These are phyloP conservation scores for Podilymbus podiceps DNA, from an alignment of 2,113 vertebrate species.

Conservation along the genomic window DNA sequence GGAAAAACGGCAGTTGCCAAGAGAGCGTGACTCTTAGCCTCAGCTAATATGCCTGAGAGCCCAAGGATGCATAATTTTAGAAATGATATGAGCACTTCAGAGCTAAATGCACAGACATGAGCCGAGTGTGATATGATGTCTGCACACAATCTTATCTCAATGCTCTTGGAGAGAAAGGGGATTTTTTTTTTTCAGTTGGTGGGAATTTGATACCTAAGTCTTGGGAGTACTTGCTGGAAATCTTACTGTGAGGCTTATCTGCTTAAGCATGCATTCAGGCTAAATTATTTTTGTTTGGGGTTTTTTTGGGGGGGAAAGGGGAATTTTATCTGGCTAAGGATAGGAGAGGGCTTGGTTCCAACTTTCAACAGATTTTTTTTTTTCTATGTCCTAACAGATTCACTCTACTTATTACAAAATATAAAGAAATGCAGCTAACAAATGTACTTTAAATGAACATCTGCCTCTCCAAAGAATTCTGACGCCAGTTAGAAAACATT, in stretches of 20 bases:
- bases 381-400: not conserved
- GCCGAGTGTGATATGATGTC: constrained; percentile 17
- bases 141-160: constrained; percentile 22
- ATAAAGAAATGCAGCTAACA: not conserved
- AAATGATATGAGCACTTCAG: not conserved
- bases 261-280: not conserved
- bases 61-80: not conserved
- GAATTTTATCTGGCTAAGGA: not conserved
- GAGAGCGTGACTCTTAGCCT: fast-evolving
- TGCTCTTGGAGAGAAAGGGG: not conserved
- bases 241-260: not conserved
- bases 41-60: not conserved
- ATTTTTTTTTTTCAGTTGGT: not conserved
- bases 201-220: constrained; percentile 19
- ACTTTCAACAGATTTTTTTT: not conserved
- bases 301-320: not conserved
- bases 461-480: not conserved
- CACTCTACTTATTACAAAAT: not conserved
- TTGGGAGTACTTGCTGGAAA: not conserved
- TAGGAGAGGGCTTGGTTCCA: not conserved
- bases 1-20: not conserved
- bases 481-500: not conserved
- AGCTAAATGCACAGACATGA: not conserved
- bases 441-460: not conserved
- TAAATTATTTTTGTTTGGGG: not conserved